Conservation (phyloP, 2,797 vertebrate species). For the Labeo calbasu region DNA sequence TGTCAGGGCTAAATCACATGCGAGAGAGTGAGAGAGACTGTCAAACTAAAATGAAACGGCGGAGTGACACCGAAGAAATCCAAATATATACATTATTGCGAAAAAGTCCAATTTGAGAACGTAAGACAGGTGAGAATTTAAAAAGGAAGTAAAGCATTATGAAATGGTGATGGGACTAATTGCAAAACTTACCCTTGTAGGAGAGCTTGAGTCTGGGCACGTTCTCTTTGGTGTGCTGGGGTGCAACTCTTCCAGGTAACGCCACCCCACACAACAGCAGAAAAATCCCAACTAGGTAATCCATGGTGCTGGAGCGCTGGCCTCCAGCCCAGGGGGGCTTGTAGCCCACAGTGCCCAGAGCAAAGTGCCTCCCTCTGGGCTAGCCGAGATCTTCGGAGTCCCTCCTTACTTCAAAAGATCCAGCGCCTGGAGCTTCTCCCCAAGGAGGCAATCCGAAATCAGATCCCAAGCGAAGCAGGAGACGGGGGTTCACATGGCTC, state of each 20-base stretch:
- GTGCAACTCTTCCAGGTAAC: conserved; percentile 79
- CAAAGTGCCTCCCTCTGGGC: conserved; percentile 66
- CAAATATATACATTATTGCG: conserved; percentile 41
- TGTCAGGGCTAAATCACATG: conserved; percentile 64
- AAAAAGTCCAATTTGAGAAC: conserved; percentile 28
- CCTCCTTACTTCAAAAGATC: conserved; percentile 60
- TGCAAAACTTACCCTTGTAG: conserved; percentile 89
- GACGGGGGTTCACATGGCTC: conserved; percentile 80
- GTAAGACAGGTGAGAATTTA: conserved; percentile 60
- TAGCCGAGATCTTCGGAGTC: conserved; percentile 63
- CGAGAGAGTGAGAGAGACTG: conserved; percentile 56
- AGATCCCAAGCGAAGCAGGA: conserved; percentile 50
- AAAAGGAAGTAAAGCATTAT: neutral
- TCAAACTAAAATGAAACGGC: conserved; percentile 57
- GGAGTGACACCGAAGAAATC: conserved; percentile 21
- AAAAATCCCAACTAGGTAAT: conserved; percentile 89
- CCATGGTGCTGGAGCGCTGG: conserved; percentile 88
- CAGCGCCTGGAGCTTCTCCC: conserved; percentile 54
- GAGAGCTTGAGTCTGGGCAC: conserved; percentile 94
- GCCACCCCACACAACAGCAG: conserved; percentile 86
- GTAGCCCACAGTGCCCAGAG: conserved; percentile 69
- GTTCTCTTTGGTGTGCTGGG: conserved; percentile 86
- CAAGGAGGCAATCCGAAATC: conserved; percentile 50
- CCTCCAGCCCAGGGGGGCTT: conserved; percentile 77
- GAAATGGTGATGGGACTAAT: conserved; percentile 24